A percentile compares a stretch with the other conserved stretches of the same genome.
Evolutionary conservation across 1,140 invertebrate genomes (phyloP).

Genomic region (Adoxophyes honmai): DNA sequence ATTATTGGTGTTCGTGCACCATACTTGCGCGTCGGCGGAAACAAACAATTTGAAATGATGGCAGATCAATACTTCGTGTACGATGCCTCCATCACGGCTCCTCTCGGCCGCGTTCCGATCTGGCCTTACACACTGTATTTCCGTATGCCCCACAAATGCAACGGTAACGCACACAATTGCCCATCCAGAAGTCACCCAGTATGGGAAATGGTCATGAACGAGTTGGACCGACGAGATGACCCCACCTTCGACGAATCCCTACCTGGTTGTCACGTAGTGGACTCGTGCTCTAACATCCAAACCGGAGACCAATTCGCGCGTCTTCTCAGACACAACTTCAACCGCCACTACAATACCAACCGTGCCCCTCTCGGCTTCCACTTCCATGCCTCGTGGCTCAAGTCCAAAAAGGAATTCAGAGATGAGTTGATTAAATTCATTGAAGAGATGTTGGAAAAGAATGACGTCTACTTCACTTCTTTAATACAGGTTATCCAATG

Average conservation of each 20-base stretch:
- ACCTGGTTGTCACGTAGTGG: conserved; percentile 95
- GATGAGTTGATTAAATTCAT: conserved; percentile 96
- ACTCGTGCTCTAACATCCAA: conserved; percentile 95
- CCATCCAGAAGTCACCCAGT: conserved; percentile 93
- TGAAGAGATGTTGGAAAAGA: conserved; percentile 92
- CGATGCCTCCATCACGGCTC: conserved; percentile 95
- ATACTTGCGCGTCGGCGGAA: conserved; percentile 93
- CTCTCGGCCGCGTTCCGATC: conserved; percentile 91
- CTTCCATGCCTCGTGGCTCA: conserved; percentile 97
- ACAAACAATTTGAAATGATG: conserved; percentile 98
- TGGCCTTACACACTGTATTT: conserved; percentile 98
- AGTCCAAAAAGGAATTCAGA: conserved; percentile 95
- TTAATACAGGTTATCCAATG: conserved; percentile 97
- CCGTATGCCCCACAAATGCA: conserved; percentile 96
- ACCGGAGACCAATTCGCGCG: conserved; percentile 91
- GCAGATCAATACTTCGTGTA: conserved; percentile 96
- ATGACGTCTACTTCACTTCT: conserved; percentile 96
- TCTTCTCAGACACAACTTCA: conserved; percentile 94
- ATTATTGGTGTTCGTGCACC: conserved; percentile 94
- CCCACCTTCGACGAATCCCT: conserved; percentile 93
- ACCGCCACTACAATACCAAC: conserved; percentile 95
- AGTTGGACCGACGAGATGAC: conserved; percentile 93
- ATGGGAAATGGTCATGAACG: conserved; percentile 98
- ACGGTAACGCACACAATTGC: conserved; percentile 94
- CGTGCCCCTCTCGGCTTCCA: conserved; percentile 95